Percentiles rank a stretch among this genome's conserved stretches.
Conservation (phyloP, 1,140 invertebrate genomes). For the Anoplolepis gracilipes region DNA sequence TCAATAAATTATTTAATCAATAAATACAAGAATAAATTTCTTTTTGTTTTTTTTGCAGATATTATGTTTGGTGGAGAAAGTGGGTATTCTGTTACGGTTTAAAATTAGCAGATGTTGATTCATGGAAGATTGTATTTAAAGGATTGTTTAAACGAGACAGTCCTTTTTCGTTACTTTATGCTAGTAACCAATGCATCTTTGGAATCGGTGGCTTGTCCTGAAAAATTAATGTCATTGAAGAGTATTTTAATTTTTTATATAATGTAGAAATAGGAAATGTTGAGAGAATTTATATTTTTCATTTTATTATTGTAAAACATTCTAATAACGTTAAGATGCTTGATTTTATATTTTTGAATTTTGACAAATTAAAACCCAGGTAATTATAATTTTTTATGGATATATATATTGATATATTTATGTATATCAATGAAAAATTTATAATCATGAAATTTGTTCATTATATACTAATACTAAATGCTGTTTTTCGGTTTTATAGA, state of each 20-base stretch:
- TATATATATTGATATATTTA: too few relatives aligned
- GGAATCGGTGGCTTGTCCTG: neutral
- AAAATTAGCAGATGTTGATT: neutral
- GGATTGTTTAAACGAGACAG: too few relatives aligned
- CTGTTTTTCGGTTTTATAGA: neutral
- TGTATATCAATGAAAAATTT: neutral
- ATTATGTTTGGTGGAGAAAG: neutral
- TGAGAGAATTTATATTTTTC: neutral
- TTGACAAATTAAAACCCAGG: neutral
- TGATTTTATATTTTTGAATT: neutral
- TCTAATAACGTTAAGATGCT: neutral
- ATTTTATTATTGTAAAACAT: neutral
- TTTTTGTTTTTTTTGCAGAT: neutral
- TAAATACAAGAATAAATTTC: neutral
- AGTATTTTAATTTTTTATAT: neutral
- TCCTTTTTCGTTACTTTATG: too few relatives aligned
- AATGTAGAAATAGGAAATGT: neutral
- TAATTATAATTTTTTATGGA: neutral
- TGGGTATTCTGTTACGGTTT: conserved; percentile 9
- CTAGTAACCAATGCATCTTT: neutral
- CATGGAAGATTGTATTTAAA: neutral
- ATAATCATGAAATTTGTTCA: neutral
- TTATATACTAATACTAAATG: neutral
- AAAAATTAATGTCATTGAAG: neutral
- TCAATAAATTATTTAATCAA: too few relatives aligned